Base-by-base conservation (phyloP, 2,888 invertebrate species). In the Ferdinandea cuprea region DNA sequence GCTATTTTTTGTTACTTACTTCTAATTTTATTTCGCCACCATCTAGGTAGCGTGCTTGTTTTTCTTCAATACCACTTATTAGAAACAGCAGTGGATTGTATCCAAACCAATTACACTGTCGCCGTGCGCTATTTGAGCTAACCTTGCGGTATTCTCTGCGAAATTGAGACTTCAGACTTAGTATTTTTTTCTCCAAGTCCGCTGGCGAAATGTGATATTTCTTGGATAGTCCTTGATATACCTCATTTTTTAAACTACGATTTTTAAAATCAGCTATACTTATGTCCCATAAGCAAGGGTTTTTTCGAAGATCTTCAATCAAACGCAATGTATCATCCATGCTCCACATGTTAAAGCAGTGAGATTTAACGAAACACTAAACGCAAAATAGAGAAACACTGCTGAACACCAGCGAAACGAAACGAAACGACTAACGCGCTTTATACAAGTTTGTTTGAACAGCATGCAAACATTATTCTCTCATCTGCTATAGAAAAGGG, bases 21-120 rank as follows among this genome's bases (percentile, higher is more conserved):
- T 58, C 58, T 1, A 21, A 8, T 32, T 56, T 56, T 9, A 63
- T 35, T 46, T 63, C 28, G 1, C n/a, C 8, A 1, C 13, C 42
- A 21, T 65, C 40, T 32, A 19, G 25, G 3, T n/a, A 35, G 5
- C n/a, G 44, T 19, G 15, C 15, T 40, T 28, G 37, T 30, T 4
- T 19, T 13, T 40, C 28, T 3, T 56, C 56, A 1, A 30, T 11
- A 30, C 15, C 30, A 32, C 9, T 40, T 3, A 35, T 3, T 2
- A 74, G n/a, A 35, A 74, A 74, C 13, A 42, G 1, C 17, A 74
- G 32, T 3, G 74, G 74, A 4, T 40, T 58, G 40, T 66, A 74
- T 48, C 73, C 73, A 32, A 74, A 74, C 73, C 73, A 74, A n/a
- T 11, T 32, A 28, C 40, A 58, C n/a, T 58, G 56, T 21, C 2